These are phyloP conservation scores for Tetramorium parvispinum DNA, from an alignment of 1,140 invertebrate genomes.

Conservation along the genomic window DNA sequence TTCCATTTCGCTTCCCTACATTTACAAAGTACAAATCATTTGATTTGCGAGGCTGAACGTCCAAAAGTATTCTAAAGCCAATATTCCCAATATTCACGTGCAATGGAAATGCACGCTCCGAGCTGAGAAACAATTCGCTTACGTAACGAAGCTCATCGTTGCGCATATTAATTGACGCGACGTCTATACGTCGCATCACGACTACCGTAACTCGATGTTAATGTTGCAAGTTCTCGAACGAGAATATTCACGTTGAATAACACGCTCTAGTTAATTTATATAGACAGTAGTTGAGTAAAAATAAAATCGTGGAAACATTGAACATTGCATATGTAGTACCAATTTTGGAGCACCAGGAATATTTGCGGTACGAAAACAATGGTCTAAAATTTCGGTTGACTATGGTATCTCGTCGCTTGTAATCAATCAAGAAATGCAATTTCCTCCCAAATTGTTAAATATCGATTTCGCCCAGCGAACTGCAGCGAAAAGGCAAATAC, in stretches of 20 bases:
- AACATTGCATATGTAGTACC: constrained; percentile 25
- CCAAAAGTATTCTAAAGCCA: constrained; percentile 1
- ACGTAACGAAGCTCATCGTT: constrained; percentile 54
- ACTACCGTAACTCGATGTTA: constrained; percentile 37
- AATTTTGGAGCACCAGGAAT: constrained; percentile 15
- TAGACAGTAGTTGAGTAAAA: constrained; percentile 14
- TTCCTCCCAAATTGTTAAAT: constrained; percentile 12
- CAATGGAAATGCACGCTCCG: constrained; percentile 2
- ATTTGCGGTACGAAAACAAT: constrained; percentile 41
- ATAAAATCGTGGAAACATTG: constrained; percentile 40
- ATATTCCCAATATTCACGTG: constrained; percentile 5
- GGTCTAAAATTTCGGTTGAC: constrained; percentile 30
- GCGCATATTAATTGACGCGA: constrained; percentile 65
- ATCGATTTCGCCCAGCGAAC: constrained; percentile 20
- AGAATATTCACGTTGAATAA: constrained; percentile 40
- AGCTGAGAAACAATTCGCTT: constrained; percentile 58
- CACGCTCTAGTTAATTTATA: constrained; percentile 23
- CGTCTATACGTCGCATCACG: constrained; percentile 66
- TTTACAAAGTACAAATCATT: constrained; percentile 18
- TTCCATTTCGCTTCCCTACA: constrained; percentile 19
- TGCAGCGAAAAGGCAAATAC: background rate
- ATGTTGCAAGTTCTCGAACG: constrained; percentile 36
- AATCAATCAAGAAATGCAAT: constrained; percentile 44
- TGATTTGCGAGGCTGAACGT: background rate
- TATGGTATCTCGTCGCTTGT: background rate